Base-by-base conservation (phyloP, 2,797 vertebrate genomes). In the Jordanella pulchra region DNA sequence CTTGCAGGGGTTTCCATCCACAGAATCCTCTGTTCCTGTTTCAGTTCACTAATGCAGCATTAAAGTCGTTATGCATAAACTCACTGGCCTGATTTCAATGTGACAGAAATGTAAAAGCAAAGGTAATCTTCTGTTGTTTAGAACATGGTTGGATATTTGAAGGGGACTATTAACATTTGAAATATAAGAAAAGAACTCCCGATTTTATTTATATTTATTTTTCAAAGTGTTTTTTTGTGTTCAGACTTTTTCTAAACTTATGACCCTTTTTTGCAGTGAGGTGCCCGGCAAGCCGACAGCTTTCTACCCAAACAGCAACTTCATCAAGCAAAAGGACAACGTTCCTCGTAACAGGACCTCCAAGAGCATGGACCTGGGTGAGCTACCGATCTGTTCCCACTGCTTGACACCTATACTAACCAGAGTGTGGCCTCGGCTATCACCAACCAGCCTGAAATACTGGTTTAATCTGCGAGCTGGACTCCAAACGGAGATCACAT, bases 351-450 rank as follows among this genome's bases (percentile, higher is more conserved):
- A 94, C 88, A 95, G 96, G 90, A 84, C 94, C 48, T 97, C 96
- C 30, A 97, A 97, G 89, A 97, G 96, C 94, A 97, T 97, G 96
- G 97, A 97, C 89, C 90, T 97, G 65, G 95, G 97, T 97, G 92
- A 95, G 95, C 58, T 55, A 50, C 7, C 48, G 3, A 2, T 13
- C 63, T 17, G 48, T 27, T 18, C n/a, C 42, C 39, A 27, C 28
- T 1, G 2, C 2, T 28, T 32, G 70, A 35, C 45, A n/a, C 67
- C 1, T 4, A n/a, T 54, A 28, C n/a, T 12, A 53, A 65, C 32
- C 69, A 28, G 27, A 32, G 66, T 76, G 45, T 78, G 44, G 69
- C 76, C 60, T 66, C 71, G 68, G 9, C 80, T 32, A 61, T 61
- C 58, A 58, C 32, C 65, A 58, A 65, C 50, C 42, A 18, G 69